Conservation (phyloP, 2,113 vertebrate species). For the Gracilinanus agilis region DNA sequence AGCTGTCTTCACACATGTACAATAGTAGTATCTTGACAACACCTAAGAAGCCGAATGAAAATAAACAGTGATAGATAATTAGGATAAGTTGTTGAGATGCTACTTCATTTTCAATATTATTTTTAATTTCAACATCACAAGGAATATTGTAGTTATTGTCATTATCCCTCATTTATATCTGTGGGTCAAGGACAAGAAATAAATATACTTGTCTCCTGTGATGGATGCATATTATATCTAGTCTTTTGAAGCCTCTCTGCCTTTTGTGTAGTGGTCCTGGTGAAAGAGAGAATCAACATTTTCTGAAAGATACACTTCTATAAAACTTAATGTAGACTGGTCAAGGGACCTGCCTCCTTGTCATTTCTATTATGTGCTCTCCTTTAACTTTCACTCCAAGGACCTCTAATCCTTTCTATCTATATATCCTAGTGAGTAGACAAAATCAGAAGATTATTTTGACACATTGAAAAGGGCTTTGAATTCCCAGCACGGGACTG, state of each 20-base stretch:
- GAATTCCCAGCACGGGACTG: background rate
- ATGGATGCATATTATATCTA: background rate
- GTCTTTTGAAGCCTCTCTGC: background rate
- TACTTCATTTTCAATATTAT: conserved; percentile 24
- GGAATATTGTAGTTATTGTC: background rate
- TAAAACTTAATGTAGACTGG: background rate
- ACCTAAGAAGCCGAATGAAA: conserved; percentile 21
- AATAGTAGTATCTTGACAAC: background rate
- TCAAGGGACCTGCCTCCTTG: background rate
- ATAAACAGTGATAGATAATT: background rate
- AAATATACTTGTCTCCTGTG: background rate
- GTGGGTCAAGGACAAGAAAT: too few relatives aligned
- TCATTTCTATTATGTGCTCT: background rate
- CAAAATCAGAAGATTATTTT: background rate
- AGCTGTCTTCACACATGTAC: conserved; percentile 35
- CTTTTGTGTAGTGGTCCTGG: rapidly evolving
- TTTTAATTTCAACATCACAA: background rate
- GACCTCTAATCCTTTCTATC: background rate
- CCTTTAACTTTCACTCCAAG: background rate
- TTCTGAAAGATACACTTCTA: background rate
- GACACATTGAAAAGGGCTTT: background rate
- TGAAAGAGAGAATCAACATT: background rate
- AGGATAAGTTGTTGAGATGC: conserved; percentile 14
- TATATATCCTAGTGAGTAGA: background rate
- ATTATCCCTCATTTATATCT: background rate